Percentiles rank a stretch among this genome's conserved stretches.
These are phyloP conservation scores for Phymorhynchus buccinoides DNA, from an alignment of 1,140 invertebrate genomes.

Conservation along the genomic window DNA sequence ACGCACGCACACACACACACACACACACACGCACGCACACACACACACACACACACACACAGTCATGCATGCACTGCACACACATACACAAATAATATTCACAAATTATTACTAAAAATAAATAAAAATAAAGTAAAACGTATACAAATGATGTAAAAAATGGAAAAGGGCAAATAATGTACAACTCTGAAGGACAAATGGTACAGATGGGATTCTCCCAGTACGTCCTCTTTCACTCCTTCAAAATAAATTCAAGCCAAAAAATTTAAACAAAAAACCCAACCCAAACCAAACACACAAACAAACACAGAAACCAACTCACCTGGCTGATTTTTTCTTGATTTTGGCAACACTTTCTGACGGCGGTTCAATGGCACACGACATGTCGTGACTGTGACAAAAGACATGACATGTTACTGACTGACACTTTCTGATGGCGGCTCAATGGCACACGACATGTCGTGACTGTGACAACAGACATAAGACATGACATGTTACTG, in stretches of 20 bases:
- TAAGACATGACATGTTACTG: too few species aligned
- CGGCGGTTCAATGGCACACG: conserved; percentile 89
- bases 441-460: conserved; percentile 92
- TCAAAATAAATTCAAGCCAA: too few species aligned
- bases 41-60: neutral
- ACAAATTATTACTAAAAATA: neutral
- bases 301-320: conserved; percentile 23
- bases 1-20: too few species aligned
- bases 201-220: too few species aligned
- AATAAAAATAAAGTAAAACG: too few species aligned
- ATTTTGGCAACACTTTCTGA: conserved; percentile 60
- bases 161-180: too few species aligned
- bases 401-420: neutral
- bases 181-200: too few species aligned
- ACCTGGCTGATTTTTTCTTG: conserved; percentile 68
- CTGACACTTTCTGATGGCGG: conserved; percentile 74
- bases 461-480: conserved; percentile 70
- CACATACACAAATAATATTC: neutral
- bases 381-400: conserved; percentile 79
- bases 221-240: too few species aligned
- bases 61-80: neutral
- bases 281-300: neutral
- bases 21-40: neutral
- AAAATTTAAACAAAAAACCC: too few species aligned
- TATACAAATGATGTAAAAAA: too few species aligned